Base-by-base conservation (phyloP, 2,888 invertebrate species). In the Axea sp. region DNA sequence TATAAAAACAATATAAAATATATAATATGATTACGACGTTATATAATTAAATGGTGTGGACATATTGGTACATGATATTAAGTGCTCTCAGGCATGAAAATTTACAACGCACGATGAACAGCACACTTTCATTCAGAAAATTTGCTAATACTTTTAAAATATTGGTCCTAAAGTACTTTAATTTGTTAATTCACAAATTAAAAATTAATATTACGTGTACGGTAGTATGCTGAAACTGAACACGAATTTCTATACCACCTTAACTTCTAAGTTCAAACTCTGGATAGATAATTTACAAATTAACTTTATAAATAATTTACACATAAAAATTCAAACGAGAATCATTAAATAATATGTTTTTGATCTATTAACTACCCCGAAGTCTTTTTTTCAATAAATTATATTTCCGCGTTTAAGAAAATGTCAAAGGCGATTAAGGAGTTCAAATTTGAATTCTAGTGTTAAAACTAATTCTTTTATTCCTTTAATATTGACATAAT, bases 41-140 rank as follows among this genome's bases (percentile, higher is more conserved):
- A 35, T 53, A 26, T 17, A 47, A 35, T 64, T 24, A 43, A 41
- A 19, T 53, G 8, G 33, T 43, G 35, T 12, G 35, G 26, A 53
- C 30, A 6, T 53, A 19, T 45, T 43, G n/a, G 9, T 37, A 45
- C 24, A 41, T 33, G 17, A 35, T 35, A 12, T 35, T 19, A 45
- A 24, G 3, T 59, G 53, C 49, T 64, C 59, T 45, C 35, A 65
- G 17, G 68, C 59, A 68, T 68, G 49, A 9, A 59, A 68, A 68
- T 49, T 57, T 72, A 59, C 65, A 65, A 49, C 55, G 43, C 64
- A 59, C 65, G 57, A 47, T 64, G 43, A 39, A 37, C 64, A 64
- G 37, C 57, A 62, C 71, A 62, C 55, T 55, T 41, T 69, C 69
- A 69, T 55, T 53, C 69, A 55, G 28, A 43, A 64, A 64, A 51